Percentiles rank a stretch among this genome's conserved stretches.
These are phyloP conservation scores for Microtus richardsoni DNA, from an alignment of 2,113 vertebrate species.

Conservation along the genomic window DNA sequence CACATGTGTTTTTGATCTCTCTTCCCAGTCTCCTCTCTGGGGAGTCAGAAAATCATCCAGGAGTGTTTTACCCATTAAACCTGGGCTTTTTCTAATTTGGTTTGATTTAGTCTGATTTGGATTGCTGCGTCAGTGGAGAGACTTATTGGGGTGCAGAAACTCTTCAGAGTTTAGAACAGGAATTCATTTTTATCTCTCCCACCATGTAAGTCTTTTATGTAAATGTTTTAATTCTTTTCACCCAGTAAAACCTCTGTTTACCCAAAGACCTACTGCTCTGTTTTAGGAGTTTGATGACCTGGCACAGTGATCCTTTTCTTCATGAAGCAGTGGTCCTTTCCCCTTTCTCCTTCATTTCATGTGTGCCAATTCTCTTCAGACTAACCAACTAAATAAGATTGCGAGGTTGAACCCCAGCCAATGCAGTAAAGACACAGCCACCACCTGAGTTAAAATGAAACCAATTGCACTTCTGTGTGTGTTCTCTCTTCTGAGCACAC, in stretches of 20 bases:
- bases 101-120: too few species aligned
- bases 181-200: background rate
- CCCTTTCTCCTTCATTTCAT: background rate
- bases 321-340: background rate
- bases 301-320: background rate
- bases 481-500: background rate
- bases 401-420: background rate
- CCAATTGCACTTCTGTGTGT: background rate
- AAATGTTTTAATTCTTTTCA: background rate
- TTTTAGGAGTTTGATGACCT: background rate
- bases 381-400: background rate
- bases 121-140: too few species aligned
- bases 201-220: background rate
- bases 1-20: too few species aligned
- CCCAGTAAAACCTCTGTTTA: background rate
- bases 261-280: background rate
- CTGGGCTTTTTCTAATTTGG: too few species aligned
- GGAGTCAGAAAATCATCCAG: too few species aligned
- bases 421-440: background rate
- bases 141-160: too few species aligned
- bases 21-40: too few species aligned
- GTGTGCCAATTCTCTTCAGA: background rate
- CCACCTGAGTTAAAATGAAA: background rate
- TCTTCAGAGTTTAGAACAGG: background rate
- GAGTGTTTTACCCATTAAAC: too few species aligned